Evolutionary conservation across 2,797 vertebrate genomes (phyloP).

Genomic region (Poecilia picta): DNA sequence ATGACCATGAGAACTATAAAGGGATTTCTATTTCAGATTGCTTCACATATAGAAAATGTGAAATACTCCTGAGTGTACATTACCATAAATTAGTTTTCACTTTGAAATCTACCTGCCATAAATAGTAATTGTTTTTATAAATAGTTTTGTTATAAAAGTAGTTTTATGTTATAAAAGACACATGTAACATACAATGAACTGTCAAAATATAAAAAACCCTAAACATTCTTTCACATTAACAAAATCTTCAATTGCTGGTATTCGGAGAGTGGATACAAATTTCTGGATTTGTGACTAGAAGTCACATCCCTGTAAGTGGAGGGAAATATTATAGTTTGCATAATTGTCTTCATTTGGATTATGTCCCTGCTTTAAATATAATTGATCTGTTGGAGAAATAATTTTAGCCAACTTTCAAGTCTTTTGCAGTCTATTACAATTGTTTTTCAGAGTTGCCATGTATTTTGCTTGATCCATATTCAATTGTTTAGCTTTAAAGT

Average conservation of each 20-base stretch:
- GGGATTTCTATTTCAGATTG: conserved; percentile 47
- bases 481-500: not conserved
- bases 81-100: too few relatives aligned
- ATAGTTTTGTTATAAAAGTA: too few relatives aligned
- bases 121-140: too few relatives aligned
- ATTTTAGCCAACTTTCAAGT: not conserved
- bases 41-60: conserved; percentile 36
- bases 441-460: not conserved
- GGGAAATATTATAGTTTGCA: not conserved
- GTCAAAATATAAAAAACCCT: not conserved
- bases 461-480: not conserved
- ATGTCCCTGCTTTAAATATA: not conserved
- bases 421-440: not conserved
- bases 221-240: not conserved
- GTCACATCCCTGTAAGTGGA: not conserved
- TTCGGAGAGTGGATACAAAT: not conserved
- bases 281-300: not conserved
- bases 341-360: not conserved
- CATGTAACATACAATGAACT: not conserved
- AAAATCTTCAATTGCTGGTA: not conserved
- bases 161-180: not conserved
- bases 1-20: conserved; percentile 44
- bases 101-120: too few relatives aligned
- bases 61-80: conserved; percentile 12
- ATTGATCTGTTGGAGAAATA: not conserved